These are phyloP conservation scores for Colinus virginianus DNA, from an alignment of 2,113 vertebrate genomes.

Conservation along the genomic window DNA sequence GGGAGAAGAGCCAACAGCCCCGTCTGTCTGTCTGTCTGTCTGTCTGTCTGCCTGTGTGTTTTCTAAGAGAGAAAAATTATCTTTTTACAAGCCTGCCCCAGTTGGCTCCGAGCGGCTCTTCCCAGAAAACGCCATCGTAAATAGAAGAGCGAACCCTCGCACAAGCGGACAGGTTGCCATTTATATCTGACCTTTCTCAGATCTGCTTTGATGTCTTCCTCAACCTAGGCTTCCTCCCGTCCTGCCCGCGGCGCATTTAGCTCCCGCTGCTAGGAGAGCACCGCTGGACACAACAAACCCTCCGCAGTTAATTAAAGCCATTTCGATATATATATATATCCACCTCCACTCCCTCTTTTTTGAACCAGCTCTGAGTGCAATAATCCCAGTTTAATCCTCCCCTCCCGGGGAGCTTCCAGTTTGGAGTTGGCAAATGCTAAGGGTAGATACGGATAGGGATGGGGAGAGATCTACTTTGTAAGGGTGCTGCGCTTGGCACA, in stretches of 20 bases:
- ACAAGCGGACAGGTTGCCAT: slow-evolving; percentile 45
- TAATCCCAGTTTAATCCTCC: background rate
- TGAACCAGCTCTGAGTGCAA: slow-evolving; percentile 1
- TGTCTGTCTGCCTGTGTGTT: background rate
- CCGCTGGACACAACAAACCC: background rate
- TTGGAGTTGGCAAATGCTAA: slow-evolving; percentile 3
- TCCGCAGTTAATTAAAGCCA: background rate
- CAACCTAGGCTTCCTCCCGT: background rate
- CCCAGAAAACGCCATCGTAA: slow-evolving; percentile 67
- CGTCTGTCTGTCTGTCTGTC: slow-evolving; percentile 65
- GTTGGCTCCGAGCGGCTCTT: slow-evolving; percentile 67
- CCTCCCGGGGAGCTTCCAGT: background rate
- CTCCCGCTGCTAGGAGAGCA: slow-evolving; percentile 2
- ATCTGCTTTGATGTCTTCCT: slow-evolving; percentile 6
- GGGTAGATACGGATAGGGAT: background rate
- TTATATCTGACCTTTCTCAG: slow-evolving; percentile 63
- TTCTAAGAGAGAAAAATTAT: slow-evolving; percentile 65
- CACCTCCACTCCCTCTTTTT: background rate
- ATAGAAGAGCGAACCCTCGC: slow-evolving; percentile 62
- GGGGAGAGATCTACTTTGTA: background rate
- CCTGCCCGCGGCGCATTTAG: background rate
- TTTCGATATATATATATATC: background rate
- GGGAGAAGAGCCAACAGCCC: slow-evolving; percentile 65
- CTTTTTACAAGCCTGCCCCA: slow-evolving; percentile 64
- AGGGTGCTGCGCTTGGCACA: background rate